Conservation (phyloP, 1,140 invertebrate genomes). For the Tribolium castaneum region DNA sequence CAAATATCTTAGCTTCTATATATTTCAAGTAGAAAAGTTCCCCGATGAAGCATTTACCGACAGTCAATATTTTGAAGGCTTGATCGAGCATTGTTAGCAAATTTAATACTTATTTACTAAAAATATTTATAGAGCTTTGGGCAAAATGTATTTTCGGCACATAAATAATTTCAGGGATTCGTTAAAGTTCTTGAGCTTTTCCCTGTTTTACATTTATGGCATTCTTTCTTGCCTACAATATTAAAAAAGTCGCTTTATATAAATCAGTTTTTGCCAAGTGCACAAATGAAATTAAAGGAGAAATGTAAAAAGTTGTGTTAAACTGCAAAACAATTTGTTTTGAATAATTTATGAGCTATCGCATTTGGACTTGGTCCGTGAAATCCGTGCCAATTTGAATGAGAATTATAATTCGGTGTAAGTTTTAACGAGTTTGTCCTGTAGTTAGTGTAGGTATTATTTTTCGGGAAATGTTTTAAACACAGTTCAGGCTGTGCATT, state of each 20-base stretch:
- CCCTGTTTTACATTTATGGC: no score
- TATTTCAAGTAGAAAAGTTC: conserved; percentile 20
- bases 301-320: no score
- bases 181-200: no score
- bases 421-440: conserved; percentile 27
- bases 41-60: conserved; percentile 18
- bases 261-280: no score
- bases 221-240: no score
- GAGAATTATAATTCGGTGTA: conserved; percentile 12
- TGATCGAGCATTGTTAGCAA: no score
- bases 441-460: conserved; percentile 30
- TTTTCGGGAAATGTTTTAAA: conserved; percentile 33
- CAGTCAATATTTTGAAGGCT: conserved; percentile 5
- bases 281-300: no score
- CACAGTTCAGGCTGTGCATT: conserved; percentile 1
- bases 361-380: background rate
- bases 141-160: no score
- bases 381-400: background rate
- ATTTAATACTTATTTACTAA: no score
- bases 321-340: background rate
- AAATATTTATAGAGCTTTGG: no score
- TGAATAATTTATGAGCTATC: background rate
- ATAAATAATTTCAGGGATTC: no score
- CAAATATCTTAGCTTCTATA: conserved; percentile 34
- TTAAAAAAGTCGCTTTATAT: no score